These are phyloP conservation scores for Eristalis intricaria DNA, from an alignment of 2,888 invertebrate species.

Conservation along the genomic window DNA sequence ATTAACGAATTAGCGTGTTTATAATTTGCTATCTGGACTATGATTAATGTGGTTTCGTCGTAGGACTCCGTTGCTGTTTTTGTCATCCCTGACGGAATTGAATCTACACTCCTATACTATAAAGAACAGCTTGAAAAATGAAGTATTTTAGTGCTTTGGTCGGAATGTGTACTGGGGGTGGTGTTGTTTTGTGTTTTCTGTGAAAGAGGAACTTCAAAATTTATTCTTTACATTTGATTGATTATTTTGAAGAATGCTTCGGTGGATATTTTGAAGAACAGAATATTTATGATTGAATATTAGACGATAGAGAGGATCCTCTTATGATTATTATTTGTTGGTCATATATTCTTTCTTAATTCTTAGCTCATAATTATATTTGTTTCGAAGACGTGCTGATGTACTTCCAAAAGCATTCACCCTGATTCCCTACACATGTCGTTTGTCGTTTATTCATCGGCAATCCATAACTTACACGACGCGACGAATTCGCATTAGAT, in stretches of 20 bases:
- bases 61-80: conserved; percentile 38
- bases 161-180: conserved; percentile 14
- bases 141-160: conserved; percentile 9
- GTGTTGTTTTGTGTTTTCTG: not conserved
- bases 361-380: no score
- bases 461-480: no score
- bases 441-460: no score
- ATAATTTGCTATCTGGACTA: not conserved
- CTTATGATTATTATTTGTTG: not conserved
- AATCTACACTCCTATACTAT: conserved; percentile 13
- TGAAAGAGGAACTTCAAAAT: not conserved
- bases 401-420: no score
- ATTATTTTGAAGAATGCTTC: not conserved
- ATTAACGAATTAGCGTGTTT: not conserved
- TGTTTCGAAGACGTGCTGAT: no score
- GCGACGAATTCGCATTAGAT: no score
- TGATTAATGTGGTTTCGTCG: conserved; percentile 27
- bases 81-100: not conserved
- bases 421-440: no score
- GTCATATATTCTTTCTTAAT: not conserved
- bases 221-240: not conserved
- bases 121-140: conserved; percentile 23
- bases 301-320: no score
- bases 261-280: not conserved
- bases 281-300: not conserved